A percentile compares a stretch with the other conserved stretches of the same genome.
Evolutionary conservation across 2,888 invertebrate genomes (phyloP).

Genomic region (Clivina fossor): DNA sequence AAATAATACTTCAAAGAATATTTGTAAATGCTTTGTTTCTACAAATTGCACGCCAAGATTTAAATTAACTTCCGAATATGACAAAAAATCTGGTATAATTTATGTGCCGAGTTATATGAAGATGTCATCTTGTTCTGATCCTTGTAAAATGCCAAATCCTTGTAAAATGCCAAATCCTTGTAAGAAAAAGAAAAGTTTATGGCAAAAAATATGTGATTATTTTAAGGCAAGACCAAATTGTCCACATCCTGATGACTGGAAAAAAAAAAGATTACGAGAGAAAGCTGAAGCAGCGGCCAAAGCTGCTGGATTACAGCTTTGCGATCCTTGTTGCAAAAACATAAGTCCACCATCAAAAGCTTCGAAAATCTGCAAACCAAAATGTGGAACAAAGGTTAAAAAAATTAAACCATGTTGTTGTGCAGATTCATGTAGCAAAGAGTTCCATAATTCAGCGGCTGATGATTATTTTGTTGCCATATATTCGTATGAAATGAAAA

Average conservation of each 20-base stretch:
- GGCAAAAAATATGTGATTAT: conserved; percentile 45
- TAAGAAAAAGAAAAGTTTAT: conserved; percentile 35
- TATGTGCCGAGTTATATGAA: no score
- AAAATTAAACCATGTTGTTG: background rate
- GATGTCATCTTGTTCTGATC: no score
- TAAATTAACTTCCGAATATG: no score
- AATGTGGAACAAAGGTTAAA: background rate
- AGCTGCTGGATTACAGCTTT: conserved; percentile 45
- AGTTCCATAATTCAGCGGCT: no score
- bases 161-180: no score
- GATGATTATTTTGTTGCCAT: no score
- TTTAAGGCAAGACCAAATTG: conserved; percentile 49
- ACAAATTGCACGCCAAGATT: no score
- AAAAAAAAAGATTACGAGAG: conserved; percentile 42
- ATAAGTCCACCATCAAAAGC: conserved; percentile 23
- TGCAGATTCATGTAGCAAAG: no score
- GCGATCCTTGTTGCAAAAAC: conserved; percentile 20
- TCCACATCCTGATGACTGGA: conserved; percentile 47
- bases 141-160: no score
- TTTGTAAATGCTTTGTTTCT: no score
- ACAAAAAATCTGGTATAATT: no score
- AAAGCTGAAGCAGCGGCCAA: conserved; percentile 47
- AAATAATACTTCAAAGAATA: no score
- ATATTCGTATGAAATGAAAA: background rate
- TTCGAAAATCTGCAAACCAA: background rate